Evolutionary conservation across 1,140 invertebrate genomes (phyloP).

Genomic region (Saxidomus purpurata): DNA sequence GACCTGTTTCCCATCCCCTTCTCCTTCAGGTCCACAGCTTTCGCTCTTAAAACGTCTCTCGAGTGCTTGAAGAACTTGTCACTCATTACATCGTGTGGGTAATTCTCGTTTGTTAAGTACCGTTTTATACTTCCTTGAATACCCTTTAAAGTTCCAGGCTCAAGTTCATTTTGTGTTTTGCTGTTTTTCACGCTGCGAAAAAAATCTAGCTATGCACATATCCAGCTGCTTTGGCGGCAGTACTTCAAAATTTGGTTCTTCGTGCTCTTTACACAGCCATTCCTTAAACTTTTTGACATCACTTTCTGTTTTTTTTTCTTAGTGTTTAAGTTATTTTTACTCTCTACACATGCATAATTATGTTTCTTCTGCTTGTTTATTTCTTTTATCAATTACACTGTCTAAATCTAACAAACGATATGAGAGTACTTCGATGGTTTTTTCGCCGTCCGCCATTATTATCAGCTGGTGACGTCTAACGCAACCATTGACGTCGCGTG

Average conservation of each 20-base stretch:
- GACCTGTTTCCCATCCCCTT: slow-evolving; percentile 4
- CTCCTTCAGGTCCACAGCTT: slow-evolving; percentile 25
- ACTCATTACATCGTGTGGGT: neutral
- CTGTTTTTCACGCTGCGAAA: neutral
- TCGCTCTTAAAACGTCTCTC: neutral
- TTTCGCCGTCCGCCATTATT: no score
- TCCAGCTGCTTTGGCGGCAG: neutral
- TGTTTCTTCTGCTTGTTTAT: neutral
- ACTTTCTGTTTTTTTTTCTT: slow-evolving; percentile 3
- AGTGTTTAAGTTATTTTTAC: neutral
- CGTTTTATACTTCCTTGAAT: neutral
- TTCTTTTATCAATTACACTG: no score
- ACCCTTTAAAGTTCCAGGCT: neutral
- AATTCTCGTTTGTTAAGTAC: neutral
- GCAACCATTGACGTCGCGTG: no score
- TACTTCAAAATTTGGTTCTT: neutral
- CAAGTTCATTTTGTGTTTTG: neutral
- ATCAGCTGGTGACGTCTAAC: no score
- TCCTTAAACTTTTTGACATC: neutral
- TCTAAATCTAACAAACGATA: neutral
- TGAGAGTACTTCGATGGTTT: neutral
- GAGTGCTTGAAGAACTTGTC: neutral
- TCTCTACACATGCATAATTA: neutral
- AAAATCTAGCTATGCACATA: neutral
- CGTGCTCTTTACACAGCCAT: neutral